These are phyloP conservation scores for Lycocerus yunnanus DNA, from an alignment of 2,888 invertebrate genomes.

Conservation along the genomic window DNA sequence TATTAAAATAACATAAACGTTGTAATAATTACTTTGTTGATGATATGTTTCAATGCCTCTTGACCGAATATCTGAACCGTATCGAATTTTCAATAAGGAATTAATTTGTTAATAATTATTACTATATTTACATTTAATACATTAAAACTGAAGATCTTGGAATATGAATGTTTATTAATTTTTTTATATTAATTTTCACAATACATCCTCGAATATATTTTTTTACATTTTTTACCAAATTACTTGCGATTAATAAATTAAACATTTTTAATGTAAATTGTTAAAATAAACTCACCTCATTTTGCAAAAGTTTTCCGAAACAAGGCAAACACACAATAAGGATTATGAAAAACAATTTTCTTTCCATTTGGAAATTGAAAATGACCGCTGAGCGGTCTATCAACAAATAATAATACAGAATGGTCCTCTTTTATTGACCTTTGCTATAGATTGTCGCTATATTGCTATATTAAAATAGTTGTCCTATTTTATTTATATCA, in stretches of 20 bases:
- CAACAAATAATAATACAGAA: slow-evolving; percentile 46
- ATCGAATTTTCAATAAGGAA: slow-evolving; percentile 23
- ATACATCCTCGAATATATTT: too few species aligned
- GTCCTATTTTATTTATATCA: slow-evolving; percentile 24
- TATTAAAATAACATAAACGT: neutral
- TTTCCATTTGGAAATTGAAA: slow-evolving; percentile 41
- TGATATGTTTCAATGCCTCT: slow-evolving; percentile 26
- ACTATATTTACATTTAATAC: neutral
- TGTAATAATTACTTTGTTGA: slow-evolving; percentile 11
- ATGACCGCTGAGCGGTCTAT: slow-evolving; percentile 46
- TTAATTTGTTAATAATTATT: slow-evolving; percentile 4
- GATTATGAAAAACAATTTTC: slow-evolving; percentile 11
- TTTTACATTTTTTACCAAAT: too few species aligned
- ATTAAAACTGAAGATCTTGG: neutral
- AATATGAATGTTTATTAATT: neutral
- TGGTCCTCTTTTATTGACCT: slow-evolving; percentile 44
- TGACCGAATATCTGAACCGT: slow-evolving; percentile 27
- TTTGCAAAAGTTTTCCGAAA: neutral
- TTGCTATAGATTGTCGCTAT: slow-evolving; percentile 26
- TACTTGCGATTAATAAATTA: neutral
- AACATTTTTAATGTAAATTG: neutral
- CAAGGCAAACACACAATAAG: slow-evolving; percentile 1
- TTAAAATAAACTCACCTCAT: slow-evolving; percentile 6
- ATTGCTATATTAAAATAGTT: slow-evolving; percentile 19
- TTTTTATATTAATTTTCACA: neutral